Conservation (phyloP, 1,140 invertebrate genomes). For the Cotesia vestalis region DNA sequence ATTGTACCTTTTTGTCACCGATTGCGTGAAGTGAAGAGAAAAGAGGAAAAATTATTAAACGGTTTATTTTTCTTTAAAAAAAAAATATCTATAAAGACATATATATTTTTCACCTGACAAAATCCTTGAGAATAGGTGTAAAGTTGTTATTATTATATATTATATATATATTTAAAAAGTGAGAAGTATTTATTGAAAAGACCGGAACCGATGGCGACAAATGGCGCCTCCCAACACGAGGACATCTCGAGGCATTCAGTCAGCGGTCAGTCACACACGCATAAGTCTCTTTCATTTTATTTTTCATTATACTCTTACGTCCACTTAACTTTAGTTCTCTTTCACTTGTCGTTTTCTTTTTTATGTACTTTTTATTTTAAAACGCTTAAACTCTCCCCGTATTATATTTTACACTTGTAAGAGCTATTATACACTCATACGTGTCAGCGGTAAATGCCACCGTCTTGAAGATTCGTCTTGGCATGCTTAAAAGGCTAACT, state of each 20-base stretch:
- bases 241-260: background rate
- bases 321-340: background rate
- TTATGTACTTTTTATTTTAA: slow-evolving; percentile 8
- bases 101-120: too few species aligned
- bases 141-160: background rate
- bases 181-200: slow-evolving; percentile 20
- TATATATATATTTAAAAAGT: background rate
- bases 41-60: too few species aligned
- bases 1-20: background rate
- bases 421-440: slow-evolving; percentile 30
- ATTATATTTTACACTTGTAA: slow-evolving; percentile 15
- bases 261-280: slow-evolving; percentile 28
- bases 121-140: background rate
- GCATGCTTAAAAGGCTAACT: slow-evolving; percentile 39
- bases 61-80: too few species aligned
- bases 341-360: slow-evolving; percentile 13
- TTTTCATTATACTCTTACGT: slow-evolving; percentile 9
- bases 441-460: slow-evolving; percentile 37
- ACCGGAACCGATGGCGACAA: slow-evolving; percentile 39
- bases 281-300: background rate
- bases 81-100: too few species aligned
- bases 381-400: background rate
- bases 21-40: background rate
- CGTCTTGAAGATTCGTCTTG: slow-evolving; percentile 39
- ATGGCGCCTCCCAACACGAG: slow-evolving; percentile 33